phyloP scores from a whole-genome alignment of 2,113 vertebrate species.

The Chitala chitala region DNA sequence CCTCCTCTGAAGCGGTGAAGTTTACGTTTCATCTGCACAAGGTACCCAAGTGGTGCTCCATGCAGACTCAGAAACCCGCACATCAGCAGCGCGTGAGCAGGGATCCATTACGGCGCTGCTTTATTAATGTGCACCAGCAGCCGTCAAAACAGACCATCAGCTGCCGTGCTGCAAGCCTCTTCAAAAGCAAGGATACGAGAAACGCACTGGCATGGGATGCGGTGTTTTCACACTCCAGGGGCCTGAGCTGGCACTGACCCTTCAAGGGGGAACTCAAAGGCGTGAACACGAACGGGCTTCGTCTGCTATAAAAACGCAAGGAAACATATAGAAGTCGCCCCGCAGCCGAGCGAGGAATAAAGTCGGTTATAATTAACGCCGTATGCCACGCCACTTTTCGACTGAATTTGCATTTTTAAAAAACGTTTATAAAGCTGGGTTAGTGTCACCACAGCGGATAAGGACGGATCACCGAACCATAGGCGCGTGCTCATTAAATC shows the following conservation, averaged over 20 bases:
- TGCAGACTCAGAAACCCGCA: not conserved
- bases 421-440: no score
- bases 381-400: no score
- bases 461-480: constrained; percentile 36
- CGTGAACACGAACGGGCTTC: not conserved
- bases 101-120: not conserved
- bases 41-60: not conserved
- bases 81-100: no score
- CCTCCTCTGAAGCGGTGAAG: not conserved
- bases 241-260: no score
- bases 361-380: not conserved
- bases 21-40: not conserved
- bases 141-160: not conserved
- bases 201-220: not conserved
- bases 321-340: not conserved
- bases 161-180: not conserved
- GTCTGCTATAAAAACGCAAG: not conserved
- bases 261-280: not conserved
- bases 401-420: not conserved
- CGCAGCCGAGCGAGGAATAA: not conserved
- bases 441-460: not conserved
- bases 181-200: not conserved
- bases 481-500: constrained; percentile 34
- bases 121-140: not conserved
- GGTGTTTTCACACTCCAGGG: not conserved